phyloP scores from a whole-genome alignment of 2,797 vertebrate species.

The Cryptoprocta ferox region DNA sequence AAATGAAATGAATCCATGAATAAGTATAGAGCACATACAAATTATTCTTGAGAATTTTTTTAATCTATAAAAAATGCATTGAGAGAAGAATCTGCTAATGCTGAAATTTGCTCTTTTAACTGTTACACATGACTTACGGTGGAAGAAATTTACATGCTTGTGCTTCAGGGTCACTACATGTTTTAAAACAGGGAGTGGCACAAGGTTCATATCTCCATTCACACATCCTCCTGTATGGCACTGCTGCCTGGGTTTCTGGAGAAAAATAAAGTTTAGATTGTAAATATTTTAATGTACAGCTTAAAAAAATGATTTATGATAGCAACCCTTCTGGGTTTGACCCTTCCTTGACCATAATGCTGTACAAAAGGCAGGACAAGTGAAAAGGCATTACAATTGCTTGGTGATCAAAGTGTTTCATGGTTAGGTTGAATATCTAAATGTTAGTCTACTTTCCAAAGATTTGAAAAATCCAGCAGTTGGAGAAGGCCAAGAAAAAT shows the following conservation, averaged over 20 bases:
- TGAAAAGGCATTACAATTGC: not conserved
- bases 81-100: not conserved
- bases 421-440: not conserved
- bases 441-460: not conserved
- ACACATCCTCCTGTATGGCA: constrained; percentile 97
- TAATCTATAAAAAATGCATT: not conserved
- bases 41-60: not conserved
- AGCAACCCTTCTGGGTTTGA: not conserved
- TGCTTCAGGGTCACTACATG: constrained; percentile 94
- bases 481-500: not conserved
- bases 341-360: not conserved
- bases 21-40: not conserved
- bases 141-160: constrained; percentile 94
- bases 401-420: not conserved
- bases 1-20: not conserved
- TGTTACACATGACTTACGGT: constrained; percentile 89
- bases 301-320: constrained; percentile 6
- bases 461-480: not conserved
- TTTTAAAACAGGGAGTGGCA: constrained; percentile 94
- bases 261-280: constrained; percentile 26
- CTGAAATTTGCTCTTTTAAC: not conserved
- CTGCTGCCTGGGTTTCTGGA: constrained; percentile 93
- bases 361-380: not conserved
- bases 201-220: constrained; percentile 98
- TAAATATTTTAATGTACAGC: not conserved